Evolutionary conservation across 35 echinoderm and acorn worm genomes (phyloP), one percentile per base, ranked within the genome.

Genomic region (Apostichopus parvimensis): DNA sequence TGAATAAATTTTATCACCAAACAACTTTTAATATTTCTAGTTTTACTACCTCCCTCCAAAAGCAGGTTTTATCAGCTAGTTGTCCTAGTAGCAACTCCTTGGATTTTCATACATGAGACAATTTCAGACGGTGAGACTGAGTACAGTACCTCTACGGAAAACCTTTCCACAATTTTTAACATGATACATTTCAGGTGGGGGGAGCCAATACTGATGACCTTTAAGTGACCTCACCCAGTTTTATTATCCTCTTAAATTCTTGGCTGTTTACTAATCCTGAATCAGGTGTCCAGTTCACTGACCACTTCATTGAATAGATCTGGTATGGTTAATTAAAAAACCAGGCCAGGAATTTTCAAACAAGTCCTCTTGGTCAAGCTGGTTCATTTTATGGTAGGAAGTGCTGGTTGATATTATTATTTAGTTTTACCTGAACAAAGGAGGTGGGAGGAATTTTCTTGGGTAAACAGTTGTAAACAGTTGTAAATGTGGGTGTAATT

Each of bases 211-310:
- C 34, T 45, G 34, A 45, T 45, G 34, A 45, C 34, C 34, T 45
- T 45, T 45, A 45, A 45, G 34, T 45, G 34, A 45, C 34, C 34
- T 45, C 34, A 45, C 34, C 34, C 34, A 45, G 34, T 45, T 68
- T 68, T 68, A 68, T 68, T 11, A 68, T 68, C 64, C 64, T 68
- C 64, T 68, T 68, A 68, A 68, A 68, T 68, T 68, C 64, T 68
- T 68, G 64, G 18, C 11, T 14, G 64, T 68, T 68, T 68, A 68
- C 64, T 68, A 68, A 68, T 68, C 64, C 1, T 68, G 64, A 68
- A 68, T 68, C 11, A 68, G 64, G 64, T 68, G 64, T 68, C 64
- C 64, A 68, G 64, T 11, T 68, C 64, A 68, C 64, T 68, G 64
- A 68, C 64, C 64, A 68, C 64, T 68, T 18, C 64, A 68, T 68